Base-by-base conservation (phyloP, 2,113 vertebrate species). In the Pluvialis apricaria region DNA sequence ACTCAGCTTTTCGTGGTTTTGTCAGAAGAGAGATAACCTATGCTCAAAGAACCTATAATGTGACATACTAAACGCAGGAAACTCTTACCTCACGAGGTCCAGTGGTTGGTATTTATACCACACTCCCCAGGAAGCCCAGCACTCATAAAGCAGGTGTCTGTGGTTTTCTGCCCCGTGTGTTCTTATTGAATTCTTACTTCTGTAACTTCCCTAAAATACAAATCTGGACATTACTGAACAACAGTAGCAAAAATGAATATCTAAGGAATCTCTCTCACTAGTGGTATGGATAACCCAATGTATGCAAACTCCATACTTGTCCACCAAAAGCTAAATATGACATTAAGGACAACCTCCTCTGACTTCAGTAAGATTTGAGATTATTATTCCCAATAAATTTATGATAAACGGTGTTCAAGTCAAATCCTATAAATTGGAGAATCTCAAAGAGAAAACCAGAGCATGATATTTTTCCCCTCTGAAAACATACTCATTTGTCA, bases 101-200 rank as follows among this genome's bases (percentile, higher is more conserved):
- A 99, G 98, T 1, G 99, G 99, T 61, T 99, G 99, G 96, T 99
- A 99, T 94, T 99, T 99, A 97, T 99, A 99, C 99, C 99, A 99
- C 57, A 99, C 98, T 12, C 98, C 97, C 98, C 99, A 99, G 96
- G 99, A 99, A 55, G 99, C 99, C 99, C 99, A 99, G 92, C 99
- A 99, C 83, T 99, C 99, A 8, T 99, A 99, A 34, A 99, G 98
- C 31, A 99, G 97, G 91, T 99, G 99, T 68, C 99, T 98, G 89
- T 99, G 99, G 98, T 99, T 99, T 92, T 99, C 99, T 19, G 99
- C 99, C 84, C 99, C 99, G 0, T 99, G 99, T 14, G 98, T 99
- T 96, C 97, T 98, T 96, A 99, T 98, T 16, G 99, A 98, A 97
- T 99, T 99, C 96, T 99, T 99, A 97, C 99, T 99, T 98, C 98